Base-by-base conservation (phyloP, 92 coral and sea anemone species). In the Paramuricea clavata region DNA sequence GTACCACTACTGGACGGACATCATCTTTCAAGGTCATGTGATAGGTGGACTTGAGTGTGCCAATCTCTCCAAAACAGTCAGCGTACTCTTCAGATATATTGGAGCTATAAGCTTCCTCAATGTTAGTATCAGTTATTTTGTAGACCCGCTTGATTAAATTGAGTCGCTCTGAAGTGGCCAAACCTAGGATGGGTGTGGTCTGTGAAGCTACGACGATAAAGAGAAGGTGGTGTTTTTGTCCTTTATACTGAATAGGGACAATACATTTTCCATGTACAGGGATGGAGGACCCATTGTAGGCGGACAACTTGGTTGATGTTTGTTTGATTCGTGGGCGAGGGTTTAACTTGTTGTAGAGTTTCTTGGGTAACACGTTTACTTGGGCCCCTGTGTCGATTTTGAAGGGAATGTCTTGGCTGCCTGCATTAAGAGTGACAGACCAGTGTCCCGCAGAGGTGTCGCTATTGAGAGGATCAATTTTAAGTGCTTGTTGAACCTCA, bases 351-450 rank as follows among this genome's bases (percentile, higher is more conserved):
- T 49, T 44, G 87, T 82, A 82, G 62, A 34, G 12, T 30, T 69
- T 44, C 65, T 82, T 82, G 19, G 87, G 87, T 25, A 83, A 49
- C 5, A 83, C 49, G 2, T 83, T 83, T 16, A 83, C 81, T 50
- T 83, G 87, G 52, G 69, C 79, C 22, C 81, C 81, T 10, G 81
- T 83, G 59, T 67, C 86, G 64, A 80, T 73, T 44, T 86, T 60
- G 50, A 59, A 61, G 26, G 39, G n/a, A 6, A 86, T 65, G 10
- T 75, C 60, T 26, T 49, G 71, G 25, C 78, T 28, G 61, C 73
- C 61, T 2, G 69, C 35, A 21, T 77, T 69, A 13, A 77, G 73
- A n/a, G 50, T 62, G 33, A 76, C 54, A n/a, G 84, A 57, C 78
- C 88, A 85, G 62, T 89, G 76, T 67, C 72, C 76, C 13, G 71